Conservation (phyloP, 2,113 vertebrate species). For the Pipra filicauda region DNA sequence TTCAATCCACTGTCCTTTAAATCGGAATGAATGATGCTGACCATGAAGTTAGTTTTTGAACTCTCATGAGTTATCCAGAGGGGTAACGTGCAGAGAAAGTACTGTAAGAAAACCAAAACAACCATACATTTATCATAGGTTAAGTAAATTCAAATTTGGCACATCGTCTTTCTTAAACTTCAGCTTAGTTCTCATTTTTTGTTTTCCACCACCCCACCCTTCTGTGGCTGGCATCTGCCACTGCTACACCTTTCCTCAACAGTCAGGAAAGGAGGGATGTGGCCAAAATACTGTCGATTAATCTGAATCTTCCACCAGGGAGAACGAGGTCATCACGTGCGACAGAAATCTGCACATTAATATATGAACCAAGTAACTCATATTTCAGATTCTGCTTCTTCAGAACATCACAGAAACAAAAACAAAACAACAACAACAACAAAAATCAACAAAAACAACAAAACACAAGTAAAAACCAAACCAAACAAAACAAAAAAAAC, state of each 20-base stretch:
- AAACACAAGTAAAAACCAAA: no score
- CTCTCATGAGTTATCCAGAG: neutral
- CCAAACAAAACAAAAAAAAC: neutral
- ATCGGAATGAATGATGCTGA: neutral
- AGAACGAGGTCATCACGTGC: neutral
- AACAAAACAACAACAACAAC: neutral
- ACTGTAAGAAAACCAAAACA: neutral
- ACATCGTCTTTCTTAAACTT: neutral
- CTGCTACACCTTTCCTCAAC: neutral
- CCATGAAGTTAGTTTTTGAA: neutral
- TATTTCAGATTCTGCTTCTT: neutral
- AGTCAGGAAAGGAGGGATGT: neutral
- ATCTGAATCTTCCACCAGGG: neutral
- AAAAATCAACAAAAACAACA: no score
- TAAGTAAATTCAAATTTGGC: neutral
- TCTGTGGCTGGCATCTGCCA: neutral
- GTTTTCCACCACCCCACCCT: neutral
- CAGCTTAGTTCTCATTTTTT: neutral
- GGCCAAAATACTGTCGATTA: neutral
- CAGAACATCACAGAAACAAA: neutral
- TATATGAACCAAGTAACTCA: neutral
- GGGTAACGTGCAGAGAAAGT: neutral
- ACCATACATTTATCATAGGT: neutral
- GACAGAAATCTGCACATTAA: constrained; percentile 13
- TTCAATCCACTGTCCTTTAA: neutral